Conservation (phyloP, 2,888 invertebrate species). For the Muschampia plurimacula region DNA sequence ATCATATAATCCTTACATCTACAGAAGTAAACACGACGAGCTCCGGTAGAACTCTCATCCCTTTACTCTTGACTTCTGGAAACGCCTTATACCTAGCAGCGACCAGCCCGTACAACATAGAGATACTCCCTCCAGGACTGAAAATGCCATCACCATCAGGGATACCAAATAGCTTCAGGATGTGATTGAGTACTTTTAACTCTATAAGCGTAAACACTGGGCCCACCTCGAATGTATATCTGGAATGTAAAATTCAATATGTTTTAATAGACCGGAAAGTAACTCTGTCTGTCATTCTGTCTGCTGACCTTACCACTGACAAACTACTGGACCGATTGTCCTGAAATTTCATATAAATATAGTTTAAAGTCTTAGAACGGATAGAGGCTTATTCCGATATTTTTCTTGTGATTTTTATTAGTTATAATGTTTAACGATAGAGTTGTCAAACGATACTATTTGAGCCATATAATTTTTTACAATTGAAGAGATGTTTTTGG, state of each 20-base stretch:
- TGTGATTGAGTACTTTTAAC: constrained; percentile 86
- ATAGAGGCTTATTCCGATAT: too few relatives aligned
- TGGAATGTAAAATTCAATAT: constrained; percentile 52
- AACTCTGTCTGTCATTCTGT: too few relatives aligned
- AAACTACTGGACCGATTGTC: too few relatives aligned
- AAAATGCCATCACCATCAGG: constrained; percentile 91
- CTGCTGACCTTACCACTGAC: too few relatives aligned
- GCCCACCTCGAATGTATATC: constrained; percentile 93
- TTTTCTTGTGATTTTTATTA: too few relatives aligned
- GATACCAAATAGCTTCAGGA: constrained; percentile 87
- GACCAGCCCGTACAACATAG: constrained; percentile 92
- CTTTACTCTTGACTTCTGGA: constrained; percentile 89
- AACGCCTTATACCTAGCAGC: constrained; percentile 89
- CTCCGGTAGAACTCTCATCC: constrained; percentile 86
- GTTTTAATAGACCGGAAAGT: background rate
- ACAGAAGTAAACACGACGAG: constrained; percentile 91
- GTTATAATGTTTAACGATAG: too few relatives aligned
- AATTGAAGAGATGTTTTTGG: too few relatives aligned
- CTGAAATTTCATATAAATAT: too few relatives aligned
- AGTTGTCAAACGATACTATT: too few relatives aligned
- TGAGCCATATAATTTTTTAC: too few relatives aligned
- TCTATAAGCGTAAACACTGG: constrained; percentile 93
- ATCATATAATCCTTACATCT: constrained; percentile 84
- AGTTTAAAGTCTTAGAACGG: too few relatives aligned
- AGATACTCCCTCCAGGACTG: constrained; percentile 91